phyloP scores from a whole-genome alignment of 1,140 invertebrate genomes.

The Pararge aegeria region DNA sequence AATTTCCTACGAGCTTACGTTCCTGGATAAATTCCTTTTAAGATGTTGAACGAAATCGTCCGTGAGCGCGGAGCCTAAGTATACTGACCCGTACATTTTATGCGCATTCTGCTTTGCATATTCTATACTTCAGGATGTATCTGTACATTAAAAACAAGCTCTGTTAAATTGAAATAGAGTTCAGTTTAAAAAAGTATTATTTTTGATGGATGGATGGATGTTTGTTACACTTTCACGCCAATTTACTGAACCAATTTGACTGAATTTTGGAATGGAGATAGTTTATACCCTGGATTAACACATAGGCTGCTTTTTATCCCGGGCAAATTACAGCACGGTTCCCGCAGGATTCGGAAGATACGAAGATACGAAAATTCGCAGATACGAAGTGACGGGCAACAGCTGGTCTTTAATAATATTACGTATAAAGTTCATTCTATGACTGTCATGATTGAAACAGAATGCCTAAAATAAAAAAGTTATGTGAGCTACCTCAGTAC shows the following conservation, averaged over 20 bases:
- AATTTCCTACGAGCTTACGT: conserved; percentile 61
- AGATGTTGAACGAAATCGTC: conserved; percentile 50
- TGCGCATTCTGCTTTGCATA: conserved; percentile 39
- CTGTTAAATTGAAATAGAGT: conserved; percentile 5
- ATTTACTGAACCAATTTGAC: too few relatives aligned
- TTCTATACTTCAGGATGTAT: conserved; percentile 28
- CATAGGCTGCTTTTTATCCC: too few relatives aligned
- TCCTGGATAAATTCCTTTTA: conserved; percentile 59
- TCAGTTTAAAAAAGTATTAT: neutral
- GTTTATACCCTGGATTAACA: too few relatives aligned
- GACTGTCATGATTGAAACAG: neutral
- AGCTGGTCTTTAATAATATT: neutral
- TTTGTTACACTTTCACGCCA: too few relatives aligned
- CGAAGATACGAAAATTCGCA: too few relatives aligned
- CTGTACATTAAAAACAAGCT: conserved; percentile 10
- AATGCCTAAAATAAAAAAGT: too few relatives aligned
- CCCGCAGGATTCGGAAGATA: too few relatives aligned
- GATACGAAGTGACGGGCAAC: too few relatives aligned
- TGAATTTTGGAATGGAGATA: too few relatives aligned
- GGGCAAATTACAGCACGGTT: too few relatives aligned
- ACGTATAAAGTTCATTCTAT: neutral
- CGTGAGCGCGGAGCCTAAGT: conserved; percentile 45
- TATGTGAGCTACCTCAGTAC: too few relatives aligned
- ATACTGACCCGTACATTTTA: conserved; percentile 50
- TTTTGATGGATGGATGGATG: conserved; percentile 8